phyloP scores from a whole-genome alignment of 92 coral and sea anemone genomes.

The Hydrozoanthus gracilis region DNA sequence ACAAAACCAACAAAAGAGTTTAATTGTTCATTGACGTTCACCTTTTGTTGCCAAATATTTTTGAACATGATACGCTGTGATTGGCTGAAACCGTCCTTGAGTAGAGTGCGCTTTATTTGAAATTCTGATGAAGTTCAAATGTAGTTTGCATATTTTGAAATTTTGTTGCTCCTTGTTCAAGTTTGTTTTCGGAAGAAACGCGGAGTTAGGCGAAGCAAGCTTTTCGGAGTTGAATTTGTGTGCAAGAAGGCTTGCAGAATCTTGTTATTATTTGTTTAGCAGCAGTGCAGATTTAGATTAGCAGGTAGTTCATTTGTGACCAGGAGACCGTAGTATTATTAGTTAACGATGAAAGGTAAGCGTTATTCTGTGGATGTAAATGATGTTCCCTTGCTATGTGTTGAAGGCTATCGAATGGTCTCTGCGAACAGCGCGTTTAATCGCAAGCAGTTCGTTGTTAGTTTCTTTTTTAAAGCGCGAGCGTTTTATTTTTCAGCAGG shows the following conservation, averaged over 20 bases:
- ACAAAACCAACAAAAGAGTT: not conserved
- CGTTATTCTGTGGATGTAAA: conserved; percentile 22
- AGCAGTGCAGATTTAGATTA: not conserved
- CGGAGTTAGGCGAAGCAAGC: not conserved
- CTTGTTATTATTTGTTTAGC: not conserved
- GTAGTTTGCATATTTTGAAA: not conserved
- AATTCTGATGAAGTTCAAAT: not conserved
- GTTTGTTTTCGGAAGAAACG: too few relatives aligned
- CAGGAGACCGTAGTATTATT: not conserved
- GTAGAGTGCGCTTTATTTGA: not conserved
- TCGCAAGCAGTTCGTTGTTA: too few relatives aligned
- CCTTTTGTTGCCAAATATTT: not conserved
- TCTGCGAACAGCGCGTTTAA: not conserved
- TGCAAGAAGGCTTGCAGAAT: not conserved
- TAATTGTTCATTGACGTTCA: not conserved
- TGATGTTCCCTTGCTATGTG: conserved; percentile 19
- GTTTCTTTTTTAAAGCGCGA: not conserved
- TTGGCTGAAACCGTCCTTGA: not conserved
- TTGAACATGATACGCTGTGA: conserved; percentile 2
- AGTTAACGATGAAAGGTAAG: not conserved
- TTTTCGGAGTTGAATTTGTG: not conserved
- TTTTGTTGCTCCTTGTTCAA: not conserved
- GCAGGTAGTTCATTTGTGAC: not conserved
- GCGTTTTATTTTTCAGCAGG: not conserved
- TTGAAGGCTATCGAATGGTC: conserved; percentile 25